Percentiles rank a stretch among this genome's conserved stretches.
Conservation (phyloP, 2,113 vertebrate genomes). For the Chiloscyllium plagiosum region DNA sequence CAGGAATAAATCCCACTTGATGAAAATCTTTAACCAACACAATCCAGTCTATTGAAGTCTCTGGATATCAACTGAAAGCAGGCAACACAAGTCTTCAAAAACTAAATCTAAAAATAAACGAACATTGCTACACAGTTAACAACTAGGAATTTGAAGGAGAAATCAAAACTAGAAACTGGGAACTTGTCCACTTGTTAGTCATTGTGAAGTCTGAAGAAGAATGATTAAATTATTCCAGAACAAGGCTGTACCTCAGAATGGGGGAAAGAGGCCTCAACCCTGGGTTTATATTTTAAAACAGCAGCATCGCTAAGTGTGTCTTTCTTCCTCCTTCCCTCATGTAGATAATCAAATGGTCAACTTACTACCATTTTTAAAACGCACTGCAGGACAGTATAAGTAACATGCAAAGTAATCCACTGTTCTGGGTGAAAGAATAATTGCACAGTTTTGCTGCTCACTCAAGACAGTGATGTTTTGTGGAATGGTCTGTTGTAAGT, state of each 20-base stretch:
- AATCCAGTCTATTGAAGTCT: background rate
- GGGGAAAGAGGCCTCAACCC: background rate
- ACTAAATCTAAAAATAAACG: background rate
- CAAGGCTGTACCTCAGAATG: background rate
- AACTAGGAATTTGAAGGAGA: background rate
- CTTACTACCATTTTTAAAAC: background rate
- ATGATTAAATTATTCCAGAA: background rate
- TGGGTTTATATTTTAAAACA: background rate
- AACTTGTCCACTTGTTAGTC: background rate
- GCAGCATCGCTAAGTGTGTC: background rate
- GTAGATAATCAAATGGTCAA: background rate
- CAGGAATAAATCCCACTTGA: background rate
- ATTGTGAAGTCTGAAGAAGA: background rate
- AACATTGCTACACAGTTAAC: background rate
- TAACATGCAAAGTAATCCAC: background rate
- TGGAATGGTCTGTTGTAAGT: background rate
- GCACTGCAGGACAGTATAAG: background rate
- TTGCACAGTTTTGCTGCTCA: background rate
- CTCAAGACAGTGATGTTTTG: background rate
- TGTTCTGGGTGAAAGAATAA: too few species aligned
- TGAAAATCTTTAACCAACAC: background rate
- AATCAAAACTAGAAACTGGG: background rate
- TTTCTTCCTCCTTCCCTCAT: background rate
- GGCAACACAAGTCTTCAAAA: slow-evolving; percentile 5
- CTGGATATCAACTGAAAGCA: background rate